Conservation (phyloP, 2,113 vertebrate species). For the Amphiprion percula region DNA sequence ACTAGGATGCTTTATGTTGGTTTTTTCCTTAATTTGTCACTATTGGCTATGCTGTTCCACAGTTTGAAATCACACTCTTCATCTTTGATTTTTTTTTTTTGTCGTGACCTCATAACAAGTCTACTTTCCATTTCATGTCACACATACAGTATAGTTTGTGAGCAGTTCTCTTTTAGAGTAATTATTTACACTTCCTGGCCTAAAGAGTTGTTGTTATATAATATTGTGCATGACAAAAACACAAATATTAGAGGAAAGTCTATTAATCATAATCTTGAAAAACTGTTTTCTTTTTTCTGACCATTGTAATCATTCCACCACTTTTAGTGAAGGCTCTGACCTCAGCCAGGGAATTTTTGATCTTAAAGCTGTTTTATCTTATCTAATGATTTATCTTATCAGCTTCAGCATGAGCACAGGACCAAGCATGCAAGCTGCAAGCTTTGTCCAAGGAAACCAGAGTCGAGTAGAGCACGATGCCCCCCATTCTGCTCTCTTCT, state of each 20-base stretch:
- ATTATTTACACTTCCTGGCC: not conserved
- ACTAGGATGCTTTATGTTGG: no score
- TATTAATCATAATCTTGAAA: no score
- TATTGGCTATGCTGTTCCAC: no score
- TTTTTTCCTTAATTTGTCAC: no score
- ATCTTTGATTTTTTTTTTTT: no score
- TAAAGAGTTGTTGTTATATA: not conserved
- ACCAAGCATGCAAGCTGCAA: constrained; percentile 32
- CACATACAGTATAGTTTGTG: not conserved
- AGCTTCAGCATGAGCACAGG: constrained; percentile 71
- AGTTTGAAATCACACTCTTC: no score
- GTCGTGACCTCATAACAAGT: no score
- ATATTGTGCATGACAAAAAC: not conserved
- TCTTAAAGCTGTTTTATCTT: not conserved
- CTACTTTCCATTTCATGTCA: no score
- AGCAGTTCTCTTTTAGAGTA: not conserved
- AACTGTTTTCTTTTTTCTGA: no score
- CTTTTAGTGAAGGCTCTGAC: not conserved
- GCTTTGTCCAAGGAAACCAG: constrained; percentile 47
- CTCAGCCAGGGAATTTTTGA: not conserved
- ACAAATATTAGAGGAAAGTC: not conserved
- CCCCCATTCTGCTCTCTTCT: constrained; percentile 76
- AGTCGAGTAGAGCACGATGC: constrained; percentile 51
- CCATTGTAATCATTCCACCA: no score
- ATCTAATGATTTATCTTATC: constrained; percentile 28